Percentiles rank a stretch among this genome's conserved stretches.
Conservation (phyloP, 2,888 invertebrate genomes). For the Geotrupes spiniger region DNA sequence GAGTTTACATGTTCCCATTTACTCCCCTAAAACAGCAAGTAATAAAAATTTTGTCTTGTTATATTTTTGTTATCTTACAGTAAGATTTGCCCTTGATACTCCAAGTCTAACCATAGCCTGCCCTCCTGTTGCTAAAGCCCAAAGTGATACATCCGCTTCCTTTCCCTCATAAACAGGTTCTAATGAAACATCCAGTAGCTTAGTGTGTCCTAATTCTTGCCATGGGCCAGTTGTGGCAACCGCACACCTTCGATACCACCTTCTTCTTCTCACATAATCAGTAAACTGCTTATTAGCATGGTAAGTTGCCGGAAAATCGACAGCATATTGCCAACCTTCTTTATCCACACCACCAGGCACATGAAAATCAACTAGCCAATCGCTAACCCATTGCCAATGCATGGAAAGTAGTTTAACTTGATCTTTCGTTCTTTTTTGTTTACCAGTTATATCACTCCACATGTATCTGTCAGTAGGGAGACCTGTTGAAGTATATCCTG, state of each 20-base stretch:
- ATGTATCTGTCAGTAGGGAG: slow-evolving; percentile 55
- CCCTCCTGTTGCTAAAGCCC: slow-evolving; percentile 85
- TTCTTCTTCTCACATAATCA: slow-evolving; percentile 79
- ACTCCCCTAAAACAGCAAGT: slow-evolving; percentile 56
- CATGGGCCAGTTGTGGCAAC: slow-evolving; percentile 84
- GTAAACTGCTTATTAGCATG: slow-evolving; percentile 83
- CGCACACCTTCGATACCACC: slow-evolving; percentile 79
- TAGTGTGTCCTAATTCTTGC: slow-evolving; percentile 83
- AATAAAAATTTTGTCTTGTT: slow-evolving; percentile 2
- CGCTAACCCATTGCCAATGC: slow-evolving; percentile 89
- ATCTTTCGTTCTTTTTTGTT: slow-evolving; percentile 79
- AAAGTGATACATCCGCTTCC: slow-evolving; percentile 60
- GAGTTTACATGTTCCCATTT: slow-evolving; percentile 79
- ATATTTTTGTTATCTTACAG: slow-evolving; percentile 54
- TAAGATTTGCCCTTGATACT: slow-evolving; percentile 69
- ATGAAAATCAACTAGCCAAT: slow-evolving; percentile 91
- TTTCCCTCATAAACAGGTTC: slow-evolving; percentile 51
- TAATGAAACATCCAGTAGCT: slow-evolving; percentile 72
- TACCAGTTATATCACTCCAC: slow-evolving; percentile 90
- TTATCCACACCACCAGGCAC: slow-evolving; percentile 86
- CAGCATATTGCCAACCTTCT: slow-evolving; percentile 94
- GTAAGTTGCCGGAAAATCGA: slow-evolving; percentile 85
- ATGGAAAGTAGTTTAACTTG: slow-evolving; percentile 80
- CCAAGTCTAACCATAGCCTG: slow-evolving; percentile 81
- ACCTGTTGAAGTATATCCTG: slow-evolving; percentile 78